A percentile compares a stretch with the other conserved stretches of the same genome.
Conservation (phyloP, 2,888 invertebrate genomes). For the Sicus ferrugineus region DNA sequence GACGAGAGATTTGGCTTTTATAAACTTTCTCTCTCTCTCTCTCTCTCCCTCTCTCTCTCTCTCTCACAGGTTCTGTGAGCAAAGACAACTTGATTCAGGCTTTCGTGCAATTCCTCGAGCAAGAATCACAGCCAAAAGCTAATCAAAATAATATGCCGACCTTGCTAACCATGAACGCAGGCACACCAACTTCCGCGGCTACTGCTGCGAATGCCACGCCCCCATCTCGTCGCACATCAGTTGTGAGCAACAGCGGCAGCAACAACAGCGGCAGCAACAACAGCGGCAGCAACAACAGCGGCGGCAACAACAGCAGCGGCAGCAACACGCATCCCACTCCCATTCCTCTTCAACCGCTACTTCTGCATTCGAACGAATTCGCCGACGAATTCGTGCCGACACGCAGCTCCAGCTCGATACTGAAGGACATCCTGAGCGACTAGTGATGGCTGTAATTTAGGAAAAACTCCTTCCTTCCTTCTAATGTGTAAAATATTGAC, state of each 20-base stretch:
- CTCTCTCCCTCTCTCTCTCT: background rate
- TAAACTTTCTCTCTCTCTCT: background rate
- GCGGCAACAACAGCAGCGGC: conserved; percentile 33
- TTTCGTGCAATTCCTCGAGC: conserved; percentile 63
- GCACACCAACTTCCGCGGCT: conserved; percentile 14
- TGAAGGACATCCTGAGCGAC: conserved; percentile 64
- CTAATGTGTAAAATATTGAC: no score
- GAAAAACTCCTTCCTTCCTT: no score
- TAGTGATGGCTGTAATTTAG: conserved; percentile 60
- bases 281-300: conserved; percentile 21
- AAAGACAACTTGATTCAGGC: conserved; percentile 62
- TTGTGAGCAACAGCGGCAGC: conserved; percentile 33
- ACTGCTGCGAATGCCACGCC: background rate
- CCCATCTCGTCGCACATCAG: conserved; percentile 27
- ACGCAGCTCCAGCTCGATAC: conserved; percentile 64
- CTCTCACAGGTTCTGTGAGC: conserved; percentile 45
- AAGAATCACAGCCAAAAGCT: conserved; percentile 62
- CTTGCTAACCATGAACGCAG: conserved; percentile 53
- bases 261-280: conserved; percentile 34
- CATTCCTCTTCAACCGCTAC: conserved; percentile 52
- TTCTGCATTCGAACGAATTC: conserved; percentile 54
- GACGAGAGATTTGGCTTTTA: background rate
- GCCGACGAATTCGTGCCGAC: conserved; percentile 59
- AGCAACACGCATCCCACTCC: conserved; percentile 26
- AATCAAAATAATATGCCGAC: conserved; percentile 54